These are phyloP conservation scores for Gopherus evgoodei DNA, from an alignment of 2,113 vertebrate species.

Conservation along the genomic window DNA sequence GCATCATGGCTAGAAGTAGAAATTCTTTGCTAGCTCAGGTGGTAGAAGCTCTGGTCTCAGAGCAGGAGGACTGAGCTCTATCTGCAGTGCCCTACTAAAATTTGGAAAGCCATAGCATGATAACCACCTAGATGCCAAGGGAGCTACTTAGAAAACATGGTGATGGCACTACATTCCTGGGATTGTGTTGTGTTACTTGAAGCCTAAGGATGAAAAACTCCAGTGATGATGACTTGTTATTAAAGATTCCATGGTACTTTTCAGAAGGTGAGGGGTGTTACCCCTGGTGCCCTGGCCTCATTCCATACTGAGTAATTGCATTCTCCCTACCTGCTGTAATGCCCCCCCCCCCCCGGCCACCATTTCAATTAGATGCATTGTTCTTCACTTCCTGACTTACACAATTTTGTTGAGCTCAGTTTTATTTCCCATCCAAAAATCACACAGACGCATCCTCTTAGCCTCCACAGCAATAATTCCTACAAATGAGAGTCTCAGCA, in stretches of 20 bases:
- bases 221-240: not conserved
- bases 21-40: not conserved
- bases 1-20: not conserved
- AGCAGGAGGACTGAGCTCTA: not conserved
- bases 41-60: not conserved
- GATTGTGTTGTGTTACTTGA: not conserved
- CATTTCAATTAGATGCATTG: constrained; percentile 25
- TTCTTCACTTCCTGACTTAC: constrained; percentile 43
- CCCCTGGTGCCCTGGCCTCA: constrained; percentile 16
- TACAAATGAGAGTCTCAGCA: constrained; percentile 63
- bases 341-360: not conserved
- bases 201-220: not conserved
- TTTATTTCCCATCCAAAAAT: constrained; percentile 54
- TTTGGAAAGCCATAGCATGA: not conserved
- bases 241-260: constrained; percentile 5
- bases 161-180: not conserved
- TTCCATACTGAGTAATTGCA: constrained; percentile 21
- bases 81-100: not conserved
- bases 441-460: constrained; percentile 47
- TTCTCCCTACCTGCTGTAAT: not conserved
- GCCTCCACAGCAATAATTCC: constrained; percentile 58
- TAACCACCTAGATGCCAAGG: not conserved
- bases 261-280: not conserved
- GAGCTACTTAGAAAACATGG: not conserved
- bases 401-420: constrained; percentile 32